phyloP scores from a whole-genome alignment of 2,113 vertebrate genomes.

The Serinus canaria region DNA sequence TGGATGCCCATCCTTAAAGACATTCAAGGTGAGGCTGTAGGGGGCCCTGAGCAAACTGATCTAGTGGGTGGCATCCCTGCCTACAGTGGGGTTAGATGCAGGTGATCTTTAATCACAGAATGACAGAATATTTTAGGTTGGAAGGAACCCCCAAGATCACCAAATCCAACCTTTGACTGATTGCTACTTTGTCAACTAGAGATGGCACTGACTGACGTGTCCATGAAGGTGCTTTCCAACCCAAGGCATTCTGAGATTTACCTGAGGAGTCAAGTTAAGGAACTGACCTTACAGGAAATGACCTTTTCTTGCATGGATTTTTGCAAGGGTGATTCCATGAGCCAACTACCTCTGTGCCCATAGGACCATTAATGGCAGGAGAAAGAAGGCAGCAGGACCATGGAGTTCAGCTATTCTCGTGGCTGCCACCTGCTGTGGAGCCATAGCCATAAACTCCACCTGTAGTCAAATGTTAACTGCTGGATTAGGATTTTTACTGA shows the following conservation, averaged over 20 bases:
- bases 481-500: not conserved
- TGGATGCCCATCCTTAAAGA: not conserved
- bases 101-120: not conserved
- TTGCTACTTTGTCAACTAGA: not conserved
- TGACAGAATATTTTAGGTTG: not conserved
- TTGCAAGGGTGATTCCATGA: not conserved
- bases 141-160: not conserved
- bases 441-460: not conserved
- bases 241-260: not conserved
- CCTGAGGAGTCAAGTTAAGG: not conserved
- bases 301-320: not conserved
- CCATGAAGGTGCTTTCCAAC: not conserved
- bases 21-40: not conserved
- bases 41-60: not conserved
- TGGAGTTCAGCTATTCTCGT: not conserved
- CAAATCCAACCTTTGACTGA: not conserved
- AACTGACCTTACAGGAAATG: not conserved
- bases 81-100: not conserved
- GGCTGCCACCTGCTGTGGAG: not conserved
- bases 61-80: not conserved
- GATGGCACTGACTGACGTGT: not conserved
- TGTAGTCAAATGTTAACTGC: not conserved
- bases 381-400: not conserved
- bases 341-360: rapidly evolving
- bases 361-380: not conserved